phyloP scores from a whole-genome alignment of 2,888 invertebrate species.

The Branchellion lobata region DNA sequence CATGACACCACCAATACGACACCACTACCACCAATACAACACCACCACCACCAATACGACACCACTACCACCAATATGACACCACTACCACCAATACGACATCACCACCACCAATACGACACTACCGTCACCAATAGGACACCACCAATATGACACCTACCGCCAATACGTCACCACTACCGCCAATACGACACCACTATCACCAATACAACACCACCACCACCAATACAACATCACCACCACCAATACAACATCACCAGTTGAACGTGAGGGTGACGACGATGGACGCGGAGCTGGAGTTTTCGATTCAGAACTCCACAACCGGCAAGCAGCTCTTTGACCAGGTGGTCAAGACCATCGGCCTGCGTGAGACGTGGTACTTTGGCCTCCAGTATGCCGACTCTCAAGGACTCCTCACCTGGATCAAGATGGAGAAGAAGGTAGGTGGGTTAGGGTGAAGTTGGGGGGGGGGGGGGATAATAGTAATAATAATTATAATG shows the following conservation, averaged over 20 bases:
- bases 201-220: neutral
- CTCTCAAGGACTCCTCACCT: constrained; percentile 90
- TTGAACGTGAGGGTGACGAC: constrained; percentile 99
- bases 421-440: constrained; percentile 98
- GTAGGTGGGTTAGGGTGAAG: constrained; percentile 64
- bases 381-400: constrained; percentile 97
- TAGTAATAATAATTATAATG: neutral
- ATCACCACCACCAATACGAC: too few relatives aligned
- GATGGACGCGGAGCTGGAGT: constrained; percentile 99
- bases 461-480: neutral
- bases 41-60: too few relatives aligned
- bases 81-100: too few relatives aligned
- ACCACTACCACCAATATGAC: too few relatives aligned
- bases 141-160: too few relatives aligned
- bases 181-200: neutral
- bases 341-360: constrained; percentile 88
- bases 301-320: constrained; percentile 98
- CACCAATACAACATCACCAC: neutral
- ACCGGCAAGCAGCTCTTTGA: constrained; percentile 99
- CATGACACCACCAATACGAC: too few relatives aligned
- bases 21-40: too few relatives aligned
- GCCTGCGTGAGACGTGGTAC: constrained; percentile 95
- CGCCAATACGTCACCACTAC: too few relatives aligned
- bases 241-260: constrained; percentile 54
- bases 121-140: too few relatives aligned